Base-by-base conservation (phyloP, 2,113 vertebrate genomes). In the Ictalurus furcatus region DNA sequence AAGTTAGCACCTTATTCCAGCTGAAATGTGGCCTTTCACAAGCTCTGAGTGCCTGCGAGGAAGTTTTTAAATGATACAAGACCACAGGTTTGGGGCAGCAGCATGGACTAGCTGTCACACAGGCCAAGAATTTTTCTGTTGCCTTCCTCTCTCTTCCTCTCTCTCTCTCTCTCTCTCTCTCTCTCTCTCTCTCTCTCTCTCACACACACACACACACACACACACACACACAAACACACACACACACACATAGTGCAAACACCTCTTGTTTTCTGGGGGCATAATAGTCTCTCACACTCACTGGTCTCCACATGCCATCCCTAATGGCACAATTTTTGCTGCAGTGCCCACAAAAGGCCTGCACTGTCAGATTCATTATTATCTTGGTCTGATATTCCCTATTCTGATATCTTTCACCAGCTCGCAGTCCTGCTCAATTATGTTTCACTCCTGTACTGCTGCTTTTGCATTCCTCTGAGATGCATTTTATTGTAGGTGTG, bases 401-500 rank as follows among this genome's bases (percentile, higher is more conserved):
- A 79, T 86, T 89, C 85, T 84, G 91, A 91, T 90, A 88, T 92
- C 87, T 76, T 84, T 90, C 80, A 88, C 74, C 84, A 73, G 56
- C 44, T 63, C 52, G 17, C 48, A 59, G 63, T 87, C 71, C 74
- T 76, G 52, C 28, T 79, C 74, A 54, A 84, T 87, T 61, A 65
- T 88, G 54, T 85, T 37, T 69, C 59, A 52, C n/a, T 40, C 79
- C 21, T 84, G n/a, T 80, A 76, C 78, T 63, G 30, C 82, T 83
- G 40, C 44, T 87, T 88, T 88, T 79, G 52, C 85, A 59, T 89
- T 90, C 81, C 79, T 90, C 88, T 84, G 91, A 92, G 92, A 90
- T 89, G 94, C 95, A 92, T 89, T 94, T 96, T 94, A 96, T 93
- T 95, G 94, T 56, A 58, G 78, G 52, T 56, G 78, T 96, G 95